Conservation (phyloP, 2,888 invertebrate genomes). For the Toxonevra muliebris region DNA sequence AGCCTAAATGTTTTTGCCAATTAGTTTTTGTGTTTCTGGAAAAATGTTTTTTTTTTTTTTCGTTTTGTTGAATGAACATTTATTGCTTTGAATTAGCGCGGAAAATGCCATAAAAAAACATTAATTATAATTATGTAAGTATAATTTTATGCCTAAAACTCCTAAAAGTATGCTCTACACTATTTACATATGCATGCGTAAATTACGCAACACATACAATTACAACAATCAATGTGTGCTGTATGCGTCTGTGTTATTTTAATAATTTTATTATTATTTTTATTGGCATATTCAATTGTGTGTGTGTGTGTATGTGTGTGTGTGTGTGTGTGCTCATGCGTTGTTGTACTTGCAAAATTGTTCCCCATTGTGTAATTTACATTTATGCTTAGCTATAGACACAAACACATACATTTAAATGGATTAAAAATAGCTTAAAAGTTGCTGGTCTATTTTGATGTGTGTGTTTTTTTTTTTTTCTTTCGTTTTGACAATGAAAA, state of each 20-base stretch:
- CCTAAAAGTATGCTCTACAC: conserved; percentile 30
- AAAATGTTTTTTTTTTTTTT: too few relatives aligned
- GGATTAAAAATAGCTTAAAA: neutral
- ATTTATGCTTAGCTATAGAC: conserved; percentile 7
- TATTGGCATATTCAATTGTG: neutral
- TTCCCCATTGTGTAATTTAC: conserved; percentile 1
- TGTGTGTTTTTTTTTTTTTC: too few relatives aligned
- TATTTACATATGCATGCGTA: neutral
- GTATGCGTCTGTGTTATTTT: neutral
- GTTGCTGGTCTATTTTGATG: too few relatives aligned
- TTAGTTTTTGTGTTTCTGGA: too few relatives aligned
- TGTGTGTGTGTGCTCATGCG: neutral
- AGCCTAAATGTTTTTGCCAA: too few relatives aligned
- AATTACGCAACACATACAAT: neutral
- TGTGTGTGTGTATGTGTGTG: neutral
- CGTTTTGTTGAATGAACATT: too few relatives aligned
- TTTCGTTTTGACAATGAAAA: too few relatives aligned
- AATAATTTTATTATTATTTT: neutral
- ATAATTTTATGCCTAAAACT: too few relatives aligned
- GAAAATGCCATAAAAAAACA: too few relatives aligned
- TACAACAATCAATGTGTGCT: neutral
- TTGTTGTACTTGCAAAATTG: neutral
- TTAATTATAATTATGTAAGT: too few relatives aligned
- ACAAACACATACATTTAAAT: neutral
- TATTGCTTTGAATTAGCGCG: too few relatives aligned